These are phyloP conservation scores for Eubasilissa regina DNA, from an alignment of 1,140 invertebrate species.

Conservation along the genomic window DNA sequence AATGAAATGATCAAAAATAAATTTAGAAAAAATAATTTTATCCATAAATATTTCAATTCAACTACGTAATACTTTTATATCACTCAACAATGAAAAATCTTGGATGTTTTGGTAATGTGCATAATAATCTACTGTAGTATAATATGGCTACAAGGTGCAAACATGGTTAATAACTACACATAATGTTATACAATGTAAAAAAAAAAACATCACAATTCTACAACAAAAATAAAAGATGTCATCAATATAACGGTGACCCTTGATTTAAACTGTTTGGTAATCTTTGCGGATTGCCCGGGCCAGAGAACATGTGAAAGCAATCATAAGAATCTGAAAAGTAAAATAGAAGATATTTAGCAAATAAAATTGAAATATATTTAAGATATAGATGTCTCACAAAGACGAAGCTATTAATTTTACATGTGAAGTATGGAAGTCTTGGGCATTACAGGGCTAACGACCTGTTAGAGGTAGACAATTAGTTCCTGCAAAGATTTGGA, in stretches of 20 bases:
- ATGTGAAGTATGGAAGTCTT: too few species aligned
- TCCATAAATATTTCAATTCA: too few species aligned
- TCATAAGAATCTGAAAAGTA: slow-evolving; percentile 85
- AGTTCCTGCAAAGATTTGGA: too few species aligned
- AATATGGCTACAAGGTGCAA: slow-evolving; percentile 25
- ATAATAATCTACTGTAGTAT: background rate
- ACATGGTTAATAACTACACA: slow-evolving; percentile 1
- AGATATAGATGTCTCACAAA: too few species aligned
- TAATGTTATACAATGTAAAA: background rate
- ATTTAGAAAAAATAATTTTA: too few species aligned
- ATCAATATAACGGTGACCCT: background rate
- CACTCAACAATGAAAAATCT: background rate
- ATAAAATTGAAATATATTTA: too few species aligned
- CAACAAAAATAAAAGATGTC: slow-evolving; percentile 7
- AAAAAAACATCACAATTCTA: slow-evolving; percentile 13
- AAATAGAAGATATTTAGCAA: background rate
- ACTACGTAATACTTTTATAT: too few species aligned
- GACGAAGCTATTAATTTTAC: too few species aligned
- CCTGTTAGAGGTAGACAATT: too few species aligned
- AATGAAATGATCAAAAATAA: too few species aligned
- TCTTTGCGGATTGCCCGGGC: slow-evolving; percentile 91
- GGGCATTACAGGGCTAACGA: too few species aligned
- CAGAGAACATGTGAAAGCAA: slow-evolving; percentile 91
- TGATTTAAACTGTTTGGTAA: slow-evolving; percentile 89
- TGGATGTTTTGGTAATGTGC: background rate